These are phyloP conservation scores for Danio rerio DNA, from an alignment of 2,113 vertebrate species.

Conservation along the genomic window DNA sequence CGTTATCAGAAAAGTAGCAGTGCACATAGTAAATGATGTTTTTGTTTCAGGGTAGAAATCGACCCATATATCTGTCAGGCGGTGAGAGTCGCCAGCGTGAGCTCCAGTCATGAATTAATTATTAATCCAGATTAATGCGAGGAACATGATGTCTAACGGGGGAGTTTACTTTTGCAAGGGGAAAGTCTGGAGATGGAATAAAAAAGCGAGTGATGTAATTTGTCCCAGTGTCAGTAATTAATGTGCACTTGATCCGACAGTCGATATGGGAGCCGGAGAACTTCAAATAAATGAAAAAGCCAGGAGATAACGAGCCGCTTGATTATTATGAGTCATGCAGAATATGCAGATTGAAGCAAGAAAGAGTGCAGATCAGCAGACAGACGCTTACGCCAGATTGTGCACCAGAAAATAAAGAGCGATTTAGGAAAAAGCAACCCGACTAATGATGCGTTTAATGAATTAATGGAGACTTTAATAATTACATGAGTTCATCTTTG, in stretches of 20 bases:
- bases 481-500: too few relatives aligned
- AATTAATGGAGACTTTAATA: neutral
- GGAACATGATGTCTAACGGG: neutral
- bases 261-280: neutral
- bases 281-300: neutral
- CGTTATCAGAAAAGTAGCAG: too few relatives aligned
- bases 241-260: neutral
- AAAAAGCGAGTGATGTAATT: neutral
- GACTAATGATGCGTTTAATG: constrained; percentile 18
- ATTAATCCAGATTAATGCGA: constrained; percentile 5
- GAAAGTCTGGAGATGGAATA: neutral
- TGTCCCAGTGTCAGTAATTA: constrained; percentile 24
- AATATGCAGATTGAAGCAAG: constrained; percentile 28
- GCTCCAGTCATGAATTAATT: neutral
- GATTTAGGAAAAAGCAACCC: neutral
- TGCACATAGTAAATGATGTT: too few relatives aligned
- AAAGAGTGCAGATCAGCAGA: constrained; percentile 11
- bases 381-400: neutral
- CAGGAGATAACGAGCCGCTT: neutral
- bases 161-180: neutral
- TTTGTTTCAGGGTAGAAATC: neutral
- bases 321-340: constrained; percentile 7
- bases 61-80: neutral
- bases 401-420: neutral
- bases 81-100: neutral